phyloP scores from a whole-genome alignment of 2,888 invertebrate genomes.

The Polymixis flavicincta region DNA sequence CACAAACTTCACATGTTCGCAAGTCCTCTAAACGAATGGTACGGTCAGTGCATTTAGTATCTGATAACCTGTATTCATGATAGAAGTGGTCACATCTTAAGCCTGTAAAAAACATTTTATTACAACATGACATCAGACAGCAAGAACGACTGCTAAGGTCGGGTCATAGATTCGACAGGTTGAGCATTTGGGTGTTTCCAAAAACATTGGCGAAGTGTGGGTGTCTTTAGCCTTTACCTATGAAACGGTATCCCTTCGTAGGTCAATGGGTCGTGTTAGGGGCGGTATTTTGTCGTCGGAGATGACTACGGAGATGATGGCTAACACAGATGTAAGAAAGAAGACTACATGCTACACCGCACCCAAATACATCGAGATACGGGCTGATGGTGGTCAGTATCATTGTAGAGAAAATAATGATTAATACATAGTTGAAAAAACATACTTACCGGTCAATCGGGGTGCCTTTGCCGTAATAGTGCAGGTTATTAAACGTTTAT shows the following conservation, averaged over 20 bases:
- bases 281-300: not conserved
- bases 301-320: not conserved
- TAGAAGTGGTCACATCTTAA: not conserved
- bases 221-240: not conserved
- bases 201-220: not conserved
- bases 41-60: constrained; percentile 3
- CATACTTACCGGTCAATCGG: constrained; percentile 5
- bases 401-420: not conserved
- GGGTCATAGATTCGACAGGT: not conserved
- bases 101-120: constrained; percentile 10
- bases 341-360: not conserved
- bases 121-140: not conserved
- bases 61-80: not conserved
- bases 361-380: not conserved
- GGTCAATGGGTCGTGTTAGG: too few species aligned
- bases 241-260: not conserved
- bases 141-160: not conserved
- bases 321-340: not conserved
- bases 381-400: not conserved
- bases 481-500: not conserved
- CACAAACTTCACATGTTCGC: not conserved
- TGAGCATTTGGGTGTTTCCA: not conserved
- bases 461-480: not conserved
- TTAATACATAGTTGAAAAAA: not conserved
- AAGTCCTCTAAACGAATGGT: not conserved